Evolutionary conservation across 2,888 invertebrate species (phyloP), one percentile per base, ranked within the genome.

Genomic region (Cryptus armator): DNA sequence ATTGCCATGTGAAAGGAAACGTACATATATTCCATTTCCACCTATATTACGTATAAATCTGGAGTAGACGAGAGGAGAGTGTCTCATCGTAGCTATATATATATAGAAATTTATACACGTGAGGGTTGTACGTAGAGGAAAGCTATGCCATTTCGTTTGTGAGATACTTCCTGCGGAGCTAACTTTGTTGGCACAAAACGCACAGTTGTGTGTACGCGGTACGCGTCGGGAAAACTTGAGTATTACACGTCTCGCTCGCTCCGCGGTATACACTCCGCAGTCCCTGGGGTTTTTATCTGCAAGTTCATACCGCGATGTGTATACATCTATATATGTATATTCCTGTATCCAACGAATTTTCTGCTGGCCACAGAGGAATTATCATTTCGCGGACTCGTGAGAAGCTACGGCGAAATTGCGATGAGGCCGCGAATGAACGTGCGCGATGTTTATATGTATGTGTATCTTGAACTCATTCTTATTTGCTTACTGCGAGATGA

Each of bases 11-110:
- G 76, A 72, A 84, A 77, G 59, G 76, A 46, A 77, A 44, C 46
- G 19, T 14, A 51, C 66, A 72, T 72, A 64, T 84, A 77, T 81
- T 84, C 74, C 68, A 37, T 37, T 81, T 84, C 71, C 67, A 67
- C 77, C 78, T 84, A 78, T 74, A 74, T 81, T 84, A 53, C 81
- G 77, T 74, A 84, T 81, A 84, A 84, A 84, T 84, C 84, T 84
- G 24, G 64, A 64, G 76, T 29, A 71, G 48, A 67, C 81, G 62
- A 77, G 75, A 43, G 37, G 53, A n/a, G 46, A 68, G 75, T 51
- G 53, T 72, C 37, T 19, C 67, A 62, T 72, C 81, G 67, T 4
- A 7, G 5, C 72, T 68, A 48, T 71, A 62, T 37, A 62, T 48
- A 48, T 59, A 68, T 59, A 24, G 24, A 24, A 24, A 64, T 64